A percentile compares a stretch with the other conserved stretches of the same genome.
phyloP scores from a whole-genome alignment of 2,797 vertebrate species.

The Rhinatrema bivittatum region DNA sequence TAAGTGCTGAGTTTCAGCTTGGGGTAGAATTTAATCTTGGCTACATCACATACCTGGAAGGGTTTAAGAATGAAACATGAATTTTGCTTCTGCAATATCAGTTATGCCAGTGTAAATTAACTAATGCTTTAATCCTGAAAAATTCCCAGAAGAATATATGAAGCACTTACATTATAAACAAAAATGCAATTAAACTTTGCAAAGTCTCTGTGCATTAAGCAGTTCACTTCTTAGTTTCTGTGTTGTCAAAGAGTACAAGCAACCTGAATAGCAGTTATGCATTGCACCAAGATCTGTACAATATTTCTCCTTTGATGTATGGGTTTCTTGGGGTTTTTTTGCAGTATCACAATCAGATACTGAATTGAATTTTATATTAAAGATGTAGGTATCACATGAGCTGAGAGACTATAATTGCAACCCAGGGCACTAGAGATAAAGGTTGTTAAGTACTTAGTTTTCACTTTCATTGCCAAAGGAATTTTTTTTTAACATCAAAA shows the following conservation, averaged over 20 bases:
- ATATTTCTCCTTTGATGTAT: neutral
- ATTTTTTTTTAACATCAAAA: too few relatives aligned
- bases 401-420: accelerated
- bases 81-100: too few relatives aligned
- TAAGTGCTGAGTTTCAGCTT: too few relatives aligned
- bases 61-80: too few relatives aligned
- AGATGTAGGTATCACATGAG: neutral
- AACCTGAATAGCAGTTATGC: neutral
- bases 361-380: neutral
- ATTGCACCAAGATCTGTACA: neutral
- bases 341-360: neutral
- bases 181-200: slow-evolving; percentile 1
- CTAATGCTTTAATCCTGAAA: too few relatives aligned
- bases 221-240: neutral
- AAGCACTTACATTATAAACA: slow-evolving; percentile 3
- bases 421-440: neutral
- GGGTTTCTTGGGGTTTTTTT: too few relatives aligned
- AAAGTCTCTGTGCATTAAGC: neutral
- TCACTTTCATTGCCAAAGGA: too few relatives aligned
- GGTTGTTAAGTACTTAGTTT: too few relatives aligned
- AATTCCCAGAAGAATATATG: too few relatives aligned
- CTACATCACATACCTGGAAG: too few relatives aligned
- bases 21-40: too few relatives aligned
- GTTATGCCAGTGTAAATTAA: too few relatives aligned
- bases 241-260: neutral